Base-by-base conservation (phyloP, 2,888 invertebrate species). In the Eupeodes latifasciatus region DNA sequence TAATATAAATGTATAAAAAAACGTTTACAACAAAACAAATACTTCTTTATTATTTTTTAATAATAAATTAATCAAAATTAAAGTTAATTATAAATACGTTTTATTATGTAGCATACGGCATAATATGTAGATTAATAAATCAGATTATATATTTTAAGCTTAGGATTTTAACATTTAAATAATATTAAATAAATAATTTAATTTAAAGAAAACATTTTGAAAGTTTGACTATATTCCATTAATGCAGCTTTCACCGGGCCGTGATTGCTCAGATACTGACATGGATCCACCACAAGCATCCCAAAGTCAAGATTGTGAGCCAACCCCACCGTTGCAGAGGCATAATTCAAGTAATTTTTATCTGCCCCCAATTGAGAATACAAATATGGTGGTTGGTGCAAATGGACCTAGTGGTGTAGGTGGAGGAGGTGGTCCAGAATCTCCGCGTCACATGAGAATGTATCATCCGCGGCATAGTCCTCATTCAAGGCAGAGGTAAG, bases 221-320 rank as follows among this genome's bases (percentile, higher is more conserved):
- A 83, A 72, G 72, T 72, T 69, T 85, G 62, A 89, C 84, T 86
- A 88, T 75, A 77, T 71, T 61, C 75, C 81, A 81, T 84, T 69
- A 74, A 74, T 84, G 78, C 90, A 97, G 97, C 94, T 97, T 91
- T 97, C 97, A 11, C 97, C 97, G 59, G 97, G 97, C 19, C 95
- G 97, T 82, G 97, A 97, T 92, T 96, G 96, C 89, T 96, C 96
- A 57, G 98, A 98, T 92, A 96, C 97, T 90, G 98, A 98, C 91
- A 95, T 96, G 95, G 98, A 97, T 90, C 97, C 97, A n/a, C 97
- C 97, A 7, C 96, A 96, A 47, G 98, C 97, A 69, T 97, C 97
- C 71, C 98, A 98, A 94, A 97, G 97, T 74, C 97, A 97, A 91
- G 98, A 98, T 95, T 98, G 98, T 94, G 98, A 98, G 94, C 98